Evolutionary conservation across 2,888 invertebrate genomes (phyloP), one percentile per base, ranked within the genome.

Genomic region (Elegia similella): DNA sequence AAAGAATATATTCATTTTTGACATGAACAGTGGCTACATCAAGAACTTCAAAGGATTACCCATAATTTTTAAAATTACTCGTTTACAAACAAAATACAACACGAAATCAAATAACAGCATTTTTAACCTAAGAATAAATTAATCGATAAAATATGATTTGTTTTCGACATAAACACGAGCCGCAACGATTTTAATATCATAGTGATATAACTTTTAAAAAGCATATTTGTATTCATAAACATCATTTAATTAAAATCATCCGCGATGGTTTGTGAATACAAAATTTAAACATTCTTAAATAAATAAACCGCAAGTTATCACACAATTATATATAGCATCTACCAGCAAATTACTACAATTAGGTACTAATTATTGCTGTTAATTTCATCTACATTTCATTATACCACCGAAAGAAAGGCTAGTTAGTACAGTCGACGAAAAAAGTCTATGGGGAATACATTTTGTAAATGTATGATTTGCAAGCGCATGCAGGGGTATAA

Each of bases 361-460:
- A 88, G 74, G 68, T 83, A 86, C 87, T 88, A 89, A 86, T 90
- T 90, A 90, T 90, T 90, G 90, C 90, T 90, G 88, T 87, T 81
- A 84, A 69, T 84, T 84, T 86, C 68, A 80, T 80, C 86, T 87
- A 89, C 82, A 5, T 76, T 72, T 73, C 72, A 70, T 77, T 73
- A 77, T 82, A 86, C 85, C 86, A 88, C 82, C 82, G 77, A 87
- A 87, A 86, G 82, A 87, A 88, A 88, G 86, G 87, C 88, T 88
- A 84, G 76, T 82, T 67, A 72, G 52, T 63, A 63, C 68, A 55
- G 65, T 62, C 63, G 65, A 63, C 66, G 66, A 67, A 65, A 73
- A 68, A 70, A 73, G 64, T 70, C 62, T 66, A 57, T 52, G 58
- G 59, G 23, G 12, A 34, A 44, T 44, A 55, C 30, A 32, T 44